Percentiles rank a stretch among this genome's conserved stretches.
phyloP scores from a whole-genome alignment of 2,113 vertebrate genomes.

The Phoxinus phoxinus region DNA sequence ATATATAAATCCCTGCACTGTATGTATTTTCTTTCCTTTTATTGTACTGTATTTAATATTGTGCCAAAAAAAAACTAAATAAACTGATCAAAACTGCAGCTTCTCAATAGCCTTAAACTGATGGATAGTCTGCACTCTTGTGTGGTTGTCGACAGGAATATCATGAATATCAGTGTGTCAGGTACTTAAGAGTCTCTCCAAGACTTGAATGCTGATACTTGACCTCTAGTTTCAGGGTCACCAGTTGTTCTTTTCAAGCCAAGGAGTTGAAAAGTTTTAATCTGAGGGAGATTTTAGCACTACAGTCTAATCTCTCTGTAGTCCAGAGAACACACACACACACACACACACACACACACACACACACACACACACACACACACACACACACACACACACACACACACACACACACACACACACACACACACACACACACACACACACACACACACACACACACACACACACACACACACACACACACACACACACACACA shows the following conservation, averaged over 20 bases:
- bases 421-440: neutral
- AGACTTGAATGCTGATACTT: conserved; percentile 80
- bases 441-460: no score
- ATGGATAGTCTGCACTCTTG: neutral
- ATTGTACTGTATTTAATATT: no score
- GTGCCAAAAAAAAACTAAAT: no score
- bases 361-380: neutral
- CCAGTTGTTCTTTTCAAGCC: conserved; percentile 74
- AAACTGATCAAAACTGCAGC: no score
- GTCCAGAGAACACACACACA: conserved; percentile 71
- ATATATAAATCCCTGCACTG: no score
- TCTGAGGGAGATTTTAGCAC: conserved; percentile 63
- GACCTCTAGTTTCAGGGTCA: conserved; percentile 79
- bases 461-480: no score
- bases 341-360: conserved; percentile 63
- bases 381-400: neutral
- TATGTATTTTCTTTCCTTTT: no score
- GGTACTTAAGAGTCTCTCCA: conserved; percentile 71
- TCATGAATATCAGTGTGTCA: conserved; percentile 66
- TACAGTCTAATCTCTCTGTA: conserved; percentile 76
- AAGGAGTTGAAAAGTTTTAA: conserved; percentile 72
- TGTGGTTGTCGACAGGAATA: conserved; percentile 40
- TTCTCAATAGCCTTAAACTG: conserved; percentile 11
- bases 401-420: neutral
- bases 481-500: no score